These are phyloP conservation scores for Drosophila athabasca DNA, from an alignment of 1,140 invertebrate species.

Conservation along the genomic window DNA sequence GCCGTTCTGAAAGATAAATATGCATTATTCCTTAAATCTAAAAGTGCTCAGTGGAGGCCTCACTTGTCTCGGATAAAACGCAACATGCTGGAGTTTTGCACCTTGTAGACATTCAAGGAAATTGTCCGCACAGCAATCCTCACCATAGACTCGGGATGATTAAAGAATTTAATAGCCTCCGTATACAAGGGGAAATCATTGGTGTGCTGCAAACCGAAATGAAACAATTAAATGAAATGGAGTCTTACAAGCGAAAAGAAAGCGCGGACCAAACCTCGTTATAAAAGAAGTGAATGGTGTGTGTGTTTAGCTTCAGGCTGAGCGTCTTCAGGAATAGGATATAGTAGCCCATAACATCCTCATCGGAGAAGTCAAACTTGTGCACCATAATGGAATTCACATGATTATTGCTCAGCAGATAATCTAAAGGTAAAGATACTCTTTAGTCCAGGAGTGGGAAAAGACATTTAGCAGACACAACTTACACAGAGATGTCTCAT, in stretches of 20 bases:
- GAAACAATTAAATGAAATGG: background rate
- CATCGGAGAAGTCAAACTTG: slow-evolving; percentile 99
- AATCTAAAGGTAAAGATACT: slow-evolving; percentile 90
- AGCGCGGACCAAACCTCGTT: slow-evolving; percentile 88
- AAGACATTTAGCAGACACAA: slow-evolving; percentile 48
- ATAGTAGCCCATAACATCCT: slow-evolving; percentile 99
- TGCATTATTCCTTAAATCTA: background rate
- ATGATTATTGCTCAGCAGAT: slow-evolving; percentile 99
- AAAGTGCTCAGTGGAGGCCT: background rate
- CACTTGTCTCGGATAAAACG: slow-evolving; percentile 95
- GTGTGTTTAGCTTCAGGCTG: slow-evolving; percentile 98
- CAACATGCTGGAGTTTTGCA: slow-evolving; percentile 97
- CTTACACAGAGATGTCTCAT: slow-evolving; percentile 99
- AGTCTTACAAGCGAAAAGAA: background rate
- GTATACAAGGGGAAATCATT: slow-evolving; percentile 99
- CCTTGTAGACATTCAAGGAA: slow-evolving; percentile 98
- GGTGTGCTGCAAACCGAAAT: slow-evolving; percentile 90
- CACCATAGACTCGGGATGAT: slow-evolving; percentile 99
- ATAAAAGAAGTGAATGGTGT: slow-evolving; percentile 99
- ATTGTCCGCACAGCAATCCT: slow-evolving; percentile 98
- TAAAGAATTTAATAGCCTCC: slow-evolving; percentile 99
- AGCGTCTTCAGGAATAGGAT: slow-evolving; percentile 99
- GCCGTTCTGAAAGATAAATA: slow-evolving; percentile 88
- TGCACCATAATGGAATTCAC: slow-evolving; percentile 99
- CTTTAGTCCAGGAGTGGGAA: background rate